These are phyloP conservation scores for Furcifer pardalis DNA, from an alignment of 2,797 vertebrate genomes.

Conservation along the genomic window DNA sequence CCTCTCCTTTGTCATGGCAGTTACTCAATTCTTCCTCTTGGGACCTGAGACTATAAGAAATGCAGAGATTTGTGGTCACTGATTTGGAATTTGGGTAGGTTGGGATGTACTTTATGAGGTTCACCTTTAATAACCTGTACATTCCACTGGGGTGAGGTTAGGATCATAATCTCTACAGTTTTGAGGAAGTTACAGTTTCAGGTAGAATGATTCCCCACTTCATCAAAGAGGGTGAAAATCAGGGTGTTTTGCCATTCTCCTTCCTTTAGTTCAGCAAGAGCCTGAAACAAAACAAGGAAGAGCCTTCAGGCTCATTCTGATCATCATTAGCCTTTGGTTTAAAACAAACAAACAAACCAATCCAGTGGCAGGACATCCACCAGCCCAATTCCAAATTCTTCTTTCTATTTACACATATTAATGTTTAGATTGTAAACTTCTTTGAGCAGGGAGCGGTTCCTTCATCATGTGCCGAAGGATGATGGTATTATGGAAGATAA, in stretches of 20 bases:
- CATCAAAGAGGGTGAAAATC: background rate
- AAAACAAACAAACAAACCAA: no score
- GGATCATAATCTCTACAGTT: background rate
- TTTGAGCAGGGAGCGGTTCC: background rate
- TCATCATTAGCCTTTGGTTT: background rate
- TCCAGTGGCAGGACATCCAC: background rate
- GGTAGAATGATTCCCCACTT: no score
- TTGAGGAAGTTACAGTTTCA: background rate
- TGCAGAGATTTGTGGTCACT: background rate
- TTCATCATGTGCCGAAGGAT: no score
- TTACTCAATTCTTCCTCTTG: background rate
- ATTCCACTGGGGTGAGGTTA: background rate
- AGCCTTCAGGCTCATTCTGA: background rate
- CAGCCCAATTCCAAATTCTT: no score
- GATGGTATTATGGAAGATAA: background rate
- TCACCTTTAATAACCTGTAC: background rate
- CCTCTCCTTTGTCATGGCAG: background rate
- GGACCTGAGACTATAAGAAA: background rate
- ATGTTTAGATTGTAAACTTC: background rate
- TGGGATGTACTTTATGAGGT: background rate
- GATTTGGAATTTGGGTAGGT: background rate
- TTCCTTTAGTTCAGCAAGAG: background rate
- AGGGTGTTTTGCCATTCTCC: background rate
- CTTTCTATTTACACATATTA: background rate
- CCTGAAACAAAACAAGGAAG: background rate